Conservation (phyloP, 2,888 invertebrate species). For the Anthophora plumipes region DNA sequence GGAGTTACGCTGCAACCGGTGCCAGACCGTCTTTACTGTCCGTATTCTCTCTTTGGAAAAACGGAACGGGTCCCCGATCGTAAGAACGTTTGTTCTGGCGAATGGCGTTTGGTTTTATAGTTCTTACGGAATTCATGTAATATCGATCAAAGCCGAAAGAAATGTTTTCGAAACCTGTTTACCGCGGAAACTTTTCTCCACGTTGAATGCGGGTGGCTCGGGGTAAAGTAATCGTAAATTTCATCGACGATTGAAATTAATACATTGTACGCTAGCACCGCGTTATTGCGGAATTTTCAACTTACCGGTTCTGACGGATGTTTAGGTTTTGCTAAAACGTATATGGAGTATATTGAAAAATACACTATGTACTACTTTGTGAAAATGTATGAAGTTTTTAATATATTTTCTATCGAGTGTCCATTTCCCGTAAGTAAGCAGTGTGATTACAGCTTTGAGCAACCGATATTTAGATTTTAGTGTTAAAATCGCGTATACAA, state of each 20-base stretch:
- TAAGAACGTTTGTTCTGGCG: constrained; percentile 28
- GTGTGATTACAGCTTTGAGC: too few species aligned
- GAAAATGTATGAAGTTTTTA: too few species aligned
- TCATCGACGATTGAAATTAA: constrained; percentile 10
- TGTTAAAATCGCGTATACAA: too few species aligned
- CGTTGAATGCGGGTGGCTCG: background rate
- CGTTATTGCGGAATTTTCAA: too few species aligned
- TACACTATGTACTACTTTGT: too few species aligned
- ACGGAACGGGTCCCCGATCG: constrained; percentile 5
- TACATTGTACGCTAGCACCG: too few species aligned
- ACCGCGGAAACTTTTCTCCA: constrained; percentile 11
- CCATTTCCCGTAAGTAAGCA: too few species aligned
- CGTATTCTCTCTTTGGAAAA: constrained; percentile 1
- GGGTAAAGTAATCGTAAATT: constrained; percentile 14
- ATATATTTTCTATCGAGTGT: too few species aligned
- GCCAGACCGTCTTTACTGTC: constrained; percentile 25
- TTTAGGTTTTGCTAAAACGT: too few species aligned
- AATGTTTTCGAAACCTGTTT: constrained; percentile 42
- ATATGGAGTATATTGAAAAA: too few species aligned
- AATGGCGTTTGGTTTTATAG: constrained; percentile 35
- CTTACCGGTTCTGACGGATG: too few species aligned
- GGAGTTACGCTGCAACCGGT: background rate
- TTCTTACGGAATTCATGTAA: constrained; percentile 33
- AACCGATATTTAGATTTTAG: too few species aligned
- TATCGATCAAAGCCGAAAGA: constrained; percentile 28